A percentile compares a stretch with the other conserved stretches of the same genome.
Conservation (phyloP, 2,888 invertebrate species). For the Ophion obscuratus region DNA sequence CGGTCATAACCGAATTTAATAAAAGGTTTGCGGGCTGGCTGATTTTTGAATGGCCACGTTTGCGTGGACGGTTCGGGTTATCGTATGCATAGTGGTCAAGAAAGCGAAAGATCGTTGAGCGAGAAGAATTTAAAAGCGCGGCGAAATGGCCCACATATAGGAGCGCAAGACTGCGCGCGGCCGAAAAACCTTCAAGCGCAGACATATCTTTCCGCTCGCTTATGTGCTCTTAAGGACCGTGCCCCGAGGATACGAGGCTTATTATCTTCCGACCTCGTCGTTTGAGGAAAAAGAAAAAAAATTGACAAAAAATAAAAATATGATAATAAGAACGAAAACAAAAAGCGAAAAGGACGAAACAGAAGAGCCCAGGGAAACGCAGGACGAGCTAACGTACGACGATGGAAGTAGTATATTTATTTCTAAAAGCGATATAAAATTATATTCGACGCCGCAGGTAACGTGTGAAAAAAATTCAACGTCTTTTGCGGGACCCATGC, state of each 20-base stretch:
- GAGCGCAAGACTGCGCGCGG: slow-evolving; percentile 19
- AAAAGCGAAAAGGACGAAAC: no score
- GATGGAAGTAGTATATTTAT: no score
- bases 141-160: slow-evolving; percentile 30
- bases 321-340: no score
- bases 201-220: slow-evolving; percentile 24
- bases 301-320: neutral
- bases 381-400: no score
- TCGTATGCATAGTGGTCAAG: neutral
- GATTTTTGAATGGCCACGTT: slow-evolving; percentile 40
- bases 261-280: slow-evolving; percentile 55
- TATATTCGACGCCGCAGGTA: no score
- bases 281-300: slow-evolving; percentile 8
- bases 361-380: no score
- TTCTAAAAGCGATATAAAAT: no score
- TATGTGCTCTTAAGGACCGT: slow-evolving; percentile 44
- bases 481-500: no score
- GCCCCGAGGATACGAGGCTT: slow-evolving; percentile 46
- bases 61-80: slow-evolving; percentile 17
- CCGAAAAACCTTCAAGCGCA: slow-evolving; percentile 45
- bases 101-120: slow-evolving; percentile 40
- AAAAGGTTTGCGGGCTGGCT: slow-evolving; percentile 44
- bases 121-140: slow-evolving; percentile 61
- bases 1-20: slow-evolving; percentile 57
- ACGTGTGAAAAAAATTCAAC: no score